Evolutionary conservation across 2,113 vertebrate species (phyloP).

Genomic region (Odocoileus virginianus): DNA sequence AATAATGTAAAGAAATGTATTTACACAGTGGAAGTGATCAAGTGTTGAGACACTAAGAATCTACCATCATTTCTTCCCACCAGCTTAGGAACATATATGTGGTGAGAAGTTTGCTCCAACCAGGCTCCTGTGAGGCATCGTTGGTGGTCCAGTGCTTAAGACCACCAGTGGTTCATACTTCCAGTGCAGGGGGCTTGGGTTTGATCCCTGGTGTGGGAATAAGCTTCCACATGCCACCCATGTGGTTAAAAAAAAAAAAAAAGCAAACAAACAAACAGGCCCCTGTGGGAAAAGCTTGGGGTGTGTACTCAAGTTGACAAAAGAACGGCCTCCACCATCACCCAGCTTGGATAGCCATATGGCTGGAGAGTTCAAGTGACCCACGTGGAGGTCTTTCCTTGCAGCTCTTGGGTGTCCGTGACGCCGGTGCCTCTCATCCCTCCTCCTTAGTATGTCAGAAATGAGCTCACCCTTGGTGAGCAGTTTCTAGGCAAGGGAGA

Average conservation of each 20-base stretch:
- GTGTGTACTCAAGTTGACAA: neutral
- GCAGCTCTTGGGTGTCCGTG: neutral
- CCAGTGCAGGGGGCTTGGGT: neutral
- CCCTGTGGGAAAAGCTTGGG: neutral
- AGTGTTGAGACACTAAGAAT: neutral
- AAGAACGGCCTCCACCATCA: neutral
- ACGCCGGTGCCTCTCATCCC: rapidly evolving
- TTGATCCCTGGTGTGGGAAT: neutral
- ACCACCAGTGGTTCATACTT: rapidly evolving
- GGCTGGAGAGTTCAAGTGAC: neutral
- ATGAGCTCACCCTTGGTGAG: rapidly evolving
- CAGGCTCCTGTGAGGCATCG: rapidly evolving
- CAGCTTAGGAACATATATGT: neutral
- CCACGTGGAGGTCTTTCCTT: neutral
- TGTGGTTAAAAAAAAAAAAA: neutral
- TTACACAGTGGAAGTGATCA: neutral
- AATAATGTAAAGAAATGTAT: neutral
- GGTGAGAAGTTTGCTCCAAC: neutral
- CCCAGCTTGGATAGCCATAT: neutral
- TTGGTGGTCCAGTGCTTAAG: neutral
- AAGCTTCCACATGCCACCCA: neutral
- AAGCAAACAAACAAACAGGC: neutral
- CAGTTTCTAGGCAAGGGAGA: neutral
- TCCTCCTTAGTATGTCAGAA: neutral
- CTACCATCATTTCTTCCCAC: neutral